Conservation (phyloP, 2,888 invertebrate genomes). For the Meiosimyza decipiens region DNA sequence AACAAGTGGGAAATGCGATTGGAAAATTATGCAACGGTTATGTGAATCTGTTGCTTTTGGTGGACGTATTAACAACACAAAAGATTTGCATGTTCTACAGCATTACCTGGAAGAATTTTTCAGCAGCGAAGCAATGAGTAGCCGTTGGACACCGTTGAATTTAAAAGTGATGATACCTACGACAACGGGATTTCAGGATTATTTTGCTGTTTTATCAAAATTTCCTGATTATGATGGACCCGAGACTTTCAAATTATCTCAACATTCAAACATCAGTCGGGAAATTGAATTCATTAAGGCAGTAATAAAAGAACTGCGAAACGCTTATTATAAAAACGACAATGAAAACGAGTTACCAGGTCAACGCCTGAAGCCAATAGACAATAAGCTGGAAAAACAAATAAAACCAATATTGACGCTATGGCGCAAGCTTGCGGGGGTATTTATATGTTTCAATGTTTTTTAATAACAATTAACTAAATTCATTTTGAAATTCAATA, state of each 20-base stretch:
- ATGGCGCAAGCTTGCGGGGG: conserved; percentile 83
- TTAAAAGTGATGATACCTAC: conserved; percentile 60
- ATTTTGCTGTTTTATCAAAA: conserved; percentile 58
- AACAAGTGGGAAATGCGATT: conserved; percentile 67
- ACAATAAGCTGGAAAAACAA: conserved; percentile 69
- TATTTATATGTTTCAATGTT: conserved; percentile 31
- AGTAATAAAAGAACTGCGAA: conserved; percentile 59
- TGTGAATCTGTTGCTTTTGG: conserved; percentile 86
- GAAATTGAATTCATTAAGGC: conserved; percentile 59
- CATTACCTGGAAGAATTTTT: conserved; percentile 74
- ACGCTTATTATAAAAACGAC: conserved; percentile 51
- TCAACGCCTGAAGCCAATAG: not conserved
- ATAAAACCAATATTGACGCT: conserved; percentile 78
- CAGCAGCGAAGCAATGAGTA: conserved; percentile 70
- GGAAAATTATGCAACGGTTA: conserved; percentile 82
- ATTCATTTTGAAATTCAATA: not conserved
- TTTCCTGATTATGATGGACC: conserved; percentile 64
- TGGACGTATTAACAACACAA: conserved; percentile 83
- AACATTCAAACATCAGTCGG: conserved; percentile 60
- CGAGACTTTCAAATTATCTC: conserved; percentile 61
- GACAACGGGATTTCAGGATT: conserved; percentile 61
- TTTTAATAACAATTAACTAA: not conserved
- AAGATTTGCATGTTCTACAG: conserved; percentile 70
- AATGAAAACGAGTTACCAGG: conserved; percentile 24
- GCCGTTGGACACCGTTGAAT: conserved; percentile 72